Conservation (phyloP, 2,888 invertebrate genomes). For the Anarsia innoxiella region DNA sequence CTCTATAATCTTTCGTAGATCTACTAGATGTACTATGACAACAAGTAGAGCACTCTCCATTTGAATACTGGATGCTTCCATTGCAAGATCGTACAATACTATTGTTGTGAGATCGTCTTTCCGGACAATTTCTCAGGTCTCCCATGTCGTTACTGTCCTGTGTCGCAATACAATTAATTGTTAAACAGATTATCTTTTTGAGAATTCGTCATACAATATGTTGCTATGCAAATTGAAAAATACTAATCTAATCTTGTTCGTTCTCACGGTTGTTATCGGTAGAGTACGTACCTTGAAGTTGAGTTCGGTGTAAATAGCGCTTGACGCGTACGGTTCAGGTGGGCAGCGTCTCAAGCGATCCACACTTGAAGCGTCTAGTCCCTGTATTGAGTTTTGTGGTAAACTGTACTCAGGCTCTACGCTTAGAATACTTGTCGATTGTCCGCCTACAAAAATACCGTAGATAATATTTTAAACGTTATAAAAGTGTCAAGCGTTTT, state of each 20-base stretch:
- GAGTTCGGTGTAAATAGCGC: conserved; percentile 72
- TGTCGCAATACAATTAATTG: conserved; percentile 39
- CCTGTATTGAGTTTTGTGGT: conserved; percentile 67
- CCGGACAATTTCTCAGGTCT: conserved; percentile 61
- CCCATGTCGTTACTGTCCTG: conserved; percentile 67
- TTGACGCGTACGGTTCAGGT: conserved; percentile 68
- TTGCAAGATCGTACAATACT: conserved; percentile 70
- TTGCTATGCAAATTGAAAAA: conserved; percentile 47
- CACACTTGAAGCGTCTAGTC: conserved; percentile 59
- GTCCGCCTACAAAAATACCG: conserved; percentile 43
- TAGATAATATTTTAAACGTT: conserved; percentile 10
- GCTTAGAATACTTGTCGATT: conserved; percentile 61
- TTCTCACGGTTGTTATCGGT: conserved; percentile 52
- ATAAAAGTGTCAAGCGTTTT: conserved; percentile 13
- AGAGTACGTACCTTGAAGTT: conserved; percentile 70
- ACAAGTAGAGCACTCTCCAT: conserved; percentile 68
- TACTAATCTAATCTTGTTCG: conserved; percentile 32
- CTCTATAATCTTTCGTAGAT: conserved; percentile 67
- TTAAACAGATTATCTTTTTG: conserved; percentile 25
- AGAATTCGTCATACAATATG: conserved; percentile 22
- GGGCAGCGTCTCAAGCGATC: conserved; percentile 61
- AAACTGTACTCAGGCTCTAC: conserved; percentile 68
- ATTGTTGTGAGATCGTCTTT: conserved; percentile 69
- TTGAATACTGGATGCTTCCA: conserved; percentile 67
- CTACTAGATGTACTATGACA: conserved; percentile 69